Base-by-base conservation (phyloP, 2,797 vertebrate genomes). In the Ctenochaetus hawaiiensis region DNA sequence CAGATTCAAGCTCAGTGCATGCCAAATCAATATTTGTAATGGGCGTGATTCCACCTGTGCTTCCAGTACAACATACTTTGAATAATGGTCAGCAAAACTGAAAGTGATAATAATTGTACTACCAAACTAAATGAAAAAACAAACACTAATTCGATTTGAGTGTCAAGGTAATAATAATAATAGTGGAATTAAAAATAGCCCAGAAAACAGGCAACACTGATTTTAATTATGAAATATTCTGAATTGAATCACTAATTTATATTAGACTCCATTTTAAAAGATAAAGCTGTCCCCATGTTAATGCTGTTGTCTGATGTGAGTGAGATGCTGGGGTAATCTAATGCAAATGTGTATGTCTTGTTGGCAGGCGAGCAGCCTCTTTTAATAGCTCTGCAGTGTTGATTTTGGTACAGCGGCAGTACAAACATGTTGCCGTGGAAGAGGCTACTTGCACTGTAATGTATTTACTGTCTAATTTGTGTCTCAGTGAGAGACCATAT, bases 381-480 rank as follows among this genome's bases (percentile, higher is more conserved):
- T 75, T 66, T 88, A 84, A 86, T 79, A 77, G 75, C 77, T 68
- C 84, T 75, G 91, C 75, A 69, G 87, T 87, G 90, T 93, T 90
- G 85, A 80, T 85, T 91, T 86, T 89, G 91, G 89, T 91, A 86
- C 86, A 76, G 85, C 79, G 41, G 89, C 87, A 85, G 82, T 82
- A 79, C 90, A 95, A 91, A 93, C 93, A 94, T 93, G 92, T 93
- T 92, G 91, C 91, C 8, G 74, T 51, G 81, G 93, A 94, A 92
- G 91, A 92, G 90, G 89, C 89, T 88, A 93, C 93, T 92, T 91
- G 91, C 91, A 87, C 87, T 76, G 91, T 96, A 95, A 96, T 95
- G 94, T 95, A 95, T 96, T 96, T 96, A 95, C 94, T 93, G 92
- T 94, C 93, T 95, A 96, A 96, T 96, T 94, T 95, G 94, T 94